Base-by-base conservation (phyloP, 2,888 invertebrate species). In the Eupithecia tripunctaria region DNA sequence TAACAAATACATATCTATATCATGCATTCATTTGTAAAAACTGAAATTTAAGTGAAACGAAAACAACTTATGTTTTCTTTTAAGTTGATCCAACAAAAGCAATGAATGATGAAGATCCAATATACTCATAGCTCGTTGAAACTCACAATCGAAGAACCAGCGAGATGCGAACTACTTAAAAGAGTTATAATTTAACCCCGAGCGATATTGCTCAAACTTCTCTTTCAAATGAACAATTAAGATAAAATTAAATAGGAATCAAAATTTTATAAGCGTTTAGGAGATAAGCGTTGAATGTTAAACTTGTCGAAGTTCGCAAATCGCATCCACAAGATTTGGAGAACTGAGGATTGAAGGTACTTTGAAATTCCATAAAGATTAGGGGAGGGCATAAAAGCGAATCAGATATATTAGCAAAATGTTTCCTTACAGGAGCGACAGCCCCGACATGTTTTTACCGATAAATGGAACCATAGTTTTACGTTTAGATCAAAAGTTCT, bases 191-290 rank as follows among this genome's bases (percentile, higher is more conserved):
- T 86, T 83, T 85, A 86, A 86, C 85, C 83, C 81, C 80, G 86
- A 88, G 87, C 86, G 88, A 88, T 89, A 88, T 88, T 88, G 78
- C 82, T 83, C 81, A 84, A 92, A 92, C 84, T 91, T 89, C 85
- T 82, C 86, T 88, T 91, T 90, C 85, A 91, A 89, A 89, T 90
- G 84, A 88, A 89, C 89, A 89, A 90, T 93, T 89, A 91, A 91
- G 92, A 92, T 92, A 91, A 92, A 91, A 92, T 92, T 91, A 91
- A 89, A 89, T 88, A 89, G 88, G 87, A 92, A 93, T 93, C 92
- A 91, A 92, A 92, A 93, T 92, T 91, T 91, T 91, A 91, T 91
- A 91, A 92, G 89, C 89, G 89, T 87, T 90, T 86, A 82, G 81
- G 86, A 92, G 93, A 94, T 93, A 93, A 93, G 90, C 90, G 90